Evolutionary conservation across 2,888 invertebrate genomes (phyloP).

Genomic region (Synergus gifuensis): DNA sequence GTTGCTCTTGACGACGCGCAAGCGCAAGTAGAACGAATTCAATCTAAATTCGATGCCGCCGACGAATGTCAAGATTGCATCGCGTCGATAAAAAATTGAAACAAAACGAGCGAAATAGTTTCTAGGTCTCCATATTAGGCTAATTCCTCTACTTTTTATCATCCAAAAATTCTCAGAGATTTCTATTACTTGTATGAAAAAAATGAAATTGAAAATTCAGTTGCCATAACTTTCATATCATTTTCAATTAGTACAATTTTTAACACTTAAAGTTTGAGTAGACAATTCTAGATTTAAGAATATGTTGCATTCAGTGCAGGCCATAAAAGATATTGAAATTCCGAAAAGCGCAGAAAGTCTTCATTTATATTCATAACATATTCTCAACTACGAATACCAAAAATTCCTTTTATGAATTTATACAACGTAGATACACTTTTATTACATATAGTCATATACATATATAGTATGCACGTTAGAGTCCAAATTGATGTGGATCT

Average conservation of each 20-base stretch:
- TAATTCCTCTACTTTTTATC: background rate
- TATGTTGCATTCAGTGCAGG: background rate
- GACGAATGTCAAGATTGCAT: conserved; percentile 61
- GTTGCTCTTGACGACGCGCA: conserved; percentile 53
- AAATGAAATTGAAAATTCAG: too few relatives aligned
- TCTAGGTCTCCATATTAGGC: background rate
- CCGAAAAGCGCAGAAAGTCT: background rate
- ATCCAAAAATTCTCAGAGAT: too few relatives aligned
- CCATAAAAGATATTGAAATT: background rate
- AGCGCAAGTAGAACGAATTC: conserved; percentile 56
- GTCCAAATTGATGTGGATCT: background rate
- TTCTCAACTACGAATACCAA: background rate
- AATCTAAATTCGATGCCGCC: conserved; percentile 56
- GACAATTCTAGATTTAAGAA: background rate
- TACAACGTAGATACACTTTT: conserved; percentile 1
- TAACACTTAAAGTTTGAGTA: background rate
- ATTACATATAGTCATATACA: background rate
- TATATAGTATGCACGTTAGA: background rate
- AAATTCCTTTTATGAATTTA: background rate
- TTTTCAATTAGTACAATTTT: too few relatives aligned
- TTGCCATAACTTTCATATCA: too few relatives aligned
- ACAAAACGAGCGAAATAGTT: conserved; percentile 52
- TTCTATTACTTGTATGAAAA: too few relatives aligned
- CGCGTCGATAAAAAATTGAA: conserved; percentile 57
- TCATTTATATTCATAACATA: background rate